A percentile compares a stretch with the other conserved stretches of the same genome.
phyloP scores from a whole-genome alignment of 2,797 vertebrate genomes.

The Gorsachius magnificus region DNA sequence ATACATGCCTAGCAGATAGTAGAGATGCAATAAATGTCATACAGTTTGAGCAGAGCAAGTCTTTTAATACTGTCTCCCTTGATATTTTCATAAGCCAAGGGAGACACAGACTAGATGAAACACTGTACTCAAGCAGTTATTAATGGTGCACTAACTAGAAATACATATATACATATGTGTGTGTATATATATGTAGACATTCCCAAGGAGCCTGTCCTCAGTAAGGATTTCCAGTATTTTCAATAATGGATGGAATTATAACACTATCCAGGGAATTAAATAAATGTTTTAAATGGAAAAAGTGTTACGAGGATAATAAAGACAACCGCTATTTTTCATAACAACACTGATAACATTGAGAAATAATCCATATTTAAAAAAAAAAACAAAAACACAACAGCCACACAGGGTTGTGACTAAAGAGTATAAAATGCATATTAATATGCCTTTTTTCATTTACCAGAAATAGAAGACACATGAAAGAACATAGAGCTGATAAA shows the following conservation, averaged over 20 bases:
- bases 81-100: not conserved
- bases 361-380: not conserved
- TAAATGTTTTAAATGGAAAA: not conserved
- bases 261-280: not conserved
- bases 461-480: not conserved
- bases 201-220: not conserved
- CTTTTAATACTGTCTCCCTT: not conserved
- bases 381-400: not conserved
- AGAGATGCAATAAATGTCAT: not conserved
- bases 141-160: not conserved
- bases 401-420: not conserved
- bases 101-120: not conserved
- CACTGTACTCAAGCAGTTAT: not conserved
- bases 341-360: not conserved
- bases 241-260: not conserved
- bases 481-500: not conserved
- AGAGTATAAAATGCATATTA: not conserved
- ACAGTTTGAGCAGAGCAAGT: not conserved
- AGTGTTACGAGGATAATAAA: not conserved
- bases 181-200: not conserved
- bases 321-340: not conserved
- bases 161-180: accelerated
- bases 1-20: not conserved
- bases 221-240: not conserved
- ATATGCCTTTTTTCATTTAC: not conserved